Evolutionary conservation across 2,113 vertebrate genomes (phyloP).

Genomic region (Ginglymostoma cirratum): DNA sequence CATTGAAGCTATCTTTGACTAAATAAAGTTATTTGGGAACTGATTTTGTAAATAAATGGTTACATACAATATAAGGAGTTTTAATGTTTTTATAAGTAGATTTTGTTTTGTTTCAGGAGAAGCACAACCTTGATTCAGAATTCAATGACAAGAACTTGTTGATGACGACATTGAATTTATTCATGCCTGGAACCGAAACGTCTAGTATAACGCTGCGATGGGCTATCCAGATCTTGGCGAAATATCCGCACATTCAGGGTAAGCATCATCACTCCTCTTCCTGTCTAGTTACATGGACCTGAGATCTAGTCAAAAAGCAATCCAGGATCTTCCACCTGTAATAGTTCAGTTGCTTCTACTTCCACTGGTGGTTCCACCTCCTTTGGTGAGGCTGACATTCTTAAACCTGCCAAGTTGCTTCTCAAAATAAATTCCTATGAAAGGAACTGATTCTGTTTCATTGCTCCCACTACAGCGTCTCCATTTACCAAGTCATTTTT

Average conservation of each 20-base stretch:
- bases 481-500: too few species aligned
- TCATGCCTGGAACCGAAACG: conserved; percentile 26
- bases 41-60: not conserved
- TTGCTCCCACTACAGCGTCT: too few species aligned
- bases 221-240: not conserved
- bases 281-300: too few species aligned
- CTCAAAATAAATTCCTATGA: too few species aligned
- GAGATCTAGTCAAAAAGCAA: too few species aligned
- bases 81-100: not conserved
- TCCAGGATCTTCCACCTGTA: too few species aligned
- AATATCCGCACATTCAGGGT: conserved; percentile 28
- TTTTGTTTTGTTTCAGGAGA: conserved; percentile 14
- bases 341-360: too few species aligned
- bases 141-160: conserved; percentile 13
- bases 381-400: too few species aligned
- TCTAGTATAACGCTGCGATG: not conserved
- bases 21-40: not conserved
- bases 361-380: too few species aligned
- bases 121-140: not conserved
- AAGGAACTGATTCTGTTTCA: too few species aligned
- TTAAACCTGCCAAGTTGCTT: too few species aligned
- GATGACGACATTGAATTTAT: not conserved
- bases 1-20: not conserved
- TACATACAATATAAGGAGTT: too few species aligned
- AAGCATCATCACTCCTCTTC: not conserved